Conservation (phyloP, 2,113 vertebrate species). For the Labrus mixtus region DNA sequence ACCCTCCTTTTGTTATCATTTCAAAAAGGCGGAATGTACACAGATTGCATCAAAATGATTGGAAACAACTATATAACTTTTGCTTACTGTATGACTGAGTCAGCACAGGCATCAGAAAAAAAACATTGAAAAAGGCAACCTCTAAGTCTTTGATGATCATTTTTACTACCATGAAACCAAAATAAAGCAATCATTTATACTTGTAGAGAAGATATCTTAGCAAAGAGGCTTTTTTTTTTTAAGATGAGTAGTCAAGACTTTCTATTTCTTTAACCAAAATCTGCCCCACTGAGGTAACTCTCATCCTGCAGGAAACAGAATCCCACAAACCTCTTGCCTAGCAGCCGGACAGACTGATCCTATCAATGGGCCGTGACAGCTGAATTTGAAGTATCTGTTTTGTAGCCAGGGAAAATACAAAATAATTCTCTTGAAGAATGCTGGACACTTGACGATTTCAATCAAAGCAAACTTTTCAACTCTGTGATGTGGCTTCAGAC, state of each 20-base stretch:
- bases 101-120: too few relatives aligned
- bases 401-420: constrained; percentile 55
- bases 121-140: too few relatives aligned
- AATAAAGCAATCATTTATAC: neutral
- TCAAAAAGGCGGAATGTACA: neutral
- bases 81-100: too few relatives aligned
- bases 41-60: too few relatives aligned
- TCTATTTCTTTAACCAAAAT: constrained; percentile 57
- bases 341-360: constrained; percentile 55
- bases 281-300: constrained; percentile 57
- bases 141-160: too few relatives aligned
- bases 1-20: too few relatives aligned
- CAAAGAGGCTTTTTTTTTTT: neutral
- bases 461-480: constrained; percentile 52
- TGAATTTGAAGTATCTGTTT: constrained; percentile 70
- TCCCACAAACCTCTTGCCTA: constrained; percentile 66
- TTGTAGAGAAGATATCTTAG: neutral
- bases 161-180: neutral
- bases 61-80: too few relatives aligned
- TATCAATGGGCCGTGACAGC: constrained; percentile 71
- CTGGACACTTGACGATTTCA: constrained; percentile 55
- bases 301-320: constrained; percentile 69
- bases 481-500: constrained; percentile 45
- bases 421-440: constrained; percentile 71
- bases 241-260: constrained; percentile 22